Evolutionary conservation across 2,113 vertebrate species (phyloP), one percentile per base, ranked within the genome.

Genomic region (Rallus limicola): DNA sequence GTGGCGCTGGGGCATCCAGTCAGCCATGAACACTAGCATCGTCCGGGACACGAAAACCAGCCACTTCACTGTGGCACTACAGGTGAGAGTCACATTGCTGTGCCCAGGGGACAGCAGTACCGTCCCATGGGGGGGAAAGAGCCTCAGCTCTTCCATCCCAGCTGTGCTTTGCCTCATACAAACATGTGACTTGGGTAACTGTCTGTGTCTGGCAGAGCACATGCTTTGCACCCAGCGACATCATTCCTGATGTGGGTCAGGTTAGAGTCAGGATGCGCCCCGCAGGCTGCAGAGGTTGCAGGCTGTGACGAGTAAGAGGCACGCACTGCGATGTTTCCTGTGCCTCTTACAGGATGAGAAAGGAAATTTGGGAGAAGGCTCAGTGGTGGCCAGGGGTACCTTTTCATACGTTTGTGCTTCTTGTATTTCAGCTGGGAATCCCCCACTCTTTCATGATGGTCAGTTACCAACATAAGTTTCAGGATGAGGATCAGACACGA

Each of bases 401-500:
- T 42, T 82, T 24, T 67, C 52, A 33, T 62, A 3, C 7, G 11
- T 76, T 62, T 77, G 38, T 67, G 23, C 26, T 36, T 87, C 90
- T 95, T 93, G 58, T 90, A 71, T 89, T 91, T 86, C 98, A 99
- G 99, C 98, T 99, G 72, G 99, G 99, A 84, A 99, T 99, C 93
- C 99, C 99, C 40, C 99, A 99, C 95, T 99, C 99, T 68, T 99
- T 99, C 74, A 93, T 99, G 92, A 99, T 99, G 98, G 98, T 99
- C 98, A 99, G 99, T 97, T 99, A 99, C 81, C 99, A 99, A 95
- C 99, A 99, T 97, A 99, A 99, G 97, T 99, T 99, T 97, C 99
- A 99, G 97, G 99, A 99, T 63, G 99, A 99, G 4, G 99, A 99
- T 93, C 99, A 99, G 98, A 99, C 99, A 0, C 98, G 99, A 65